Base-by-base conservation (phyloP, 2,797 vertebrate species). In the Catamblyrhynchus diadema region DNA sequence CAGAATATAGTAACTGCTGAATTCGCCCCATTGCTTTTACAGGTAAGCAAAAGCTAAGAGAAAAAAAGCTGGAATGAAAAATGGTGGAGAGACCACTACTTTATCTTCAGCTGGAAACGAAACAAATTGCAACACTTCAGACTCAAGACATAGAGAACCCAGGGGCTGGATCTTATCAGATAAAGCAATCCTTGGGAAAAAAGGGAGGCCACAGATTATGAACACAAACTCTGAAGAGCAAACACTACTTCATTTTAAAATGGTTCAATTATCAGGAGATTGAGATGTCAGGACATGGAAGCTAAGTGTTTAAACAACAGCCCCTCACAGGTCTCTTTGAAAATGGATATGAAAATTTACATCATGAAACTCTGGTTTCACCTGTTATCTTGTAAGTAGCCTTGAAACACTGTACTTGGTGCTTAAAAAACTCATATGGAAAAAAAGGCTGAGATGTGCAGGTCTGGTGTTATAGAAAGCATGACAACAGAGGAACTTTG, bases 381-480 rank as follows among this genome's bases (percentile, higher is more conserved):
- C 35, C 50, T 90, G 54, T 21, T 28, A 45, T 86, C 85, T 73
- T 77, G 4, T 37, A 71, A 53, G 32, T 12, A 85, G n/a, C 32
- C 70, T 81, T 85, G 37, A 70, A 65, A 86, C 41, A 28, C 14
- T 48, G 14, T 21, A 39, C 4, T 32, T 28, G 17, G 30, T 69
- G 35, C 47, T 69, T 72, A 1, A 78, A 87, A 90, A 88, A 53
- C 0, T 0, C 0, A 1, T 62, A 13, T 12, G 30, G 11, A 7
- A 50, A 61, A 47, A 35, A 32, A 59, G 21, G 4, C 44, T 67
- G 53, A 54, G 73, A 88, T 17, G 12, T 0, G 1, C 25, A 32
- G 7, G 14, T 41, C 65, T 61, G 17, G 15, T 65, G 57, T 37
- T 64, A 53, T 1, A 39, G 7, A 86, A 27, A 5, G 4, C 1